Evolutionary conservation across 2,113 vertebrate genomes (phyloP).

Genomic region (Mellivora capensis): DNA sequence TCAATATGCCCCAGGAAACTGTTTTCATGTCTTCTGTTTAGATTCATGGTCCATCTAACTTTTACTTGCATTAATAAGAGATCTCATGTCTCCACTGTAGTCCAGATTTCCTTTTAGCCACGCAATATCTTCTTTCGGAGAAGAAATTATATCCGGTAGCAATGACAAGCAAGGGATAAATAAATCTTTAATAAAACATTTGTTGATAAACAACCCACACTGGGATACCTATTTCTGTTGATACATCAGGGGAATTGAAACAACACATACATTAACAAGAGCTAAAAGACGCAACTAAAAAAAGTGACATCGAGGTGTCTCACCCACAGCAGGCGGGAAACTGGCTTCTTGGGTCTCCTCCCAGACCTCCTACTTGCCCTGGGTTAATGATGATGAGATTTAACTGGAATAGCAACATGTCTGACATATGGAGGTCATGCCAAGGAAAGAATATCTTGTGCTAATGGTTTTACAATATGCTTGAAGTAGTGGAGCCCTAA

Average conservation of each 20-base stretch:
- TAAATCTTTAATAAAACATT: not conserved
- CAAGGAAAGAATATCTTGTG: not conserved
- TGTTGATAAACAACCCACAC: not conserved
- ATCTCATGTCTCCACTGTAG: not conserved
- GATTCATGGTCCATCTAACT: not conserved
- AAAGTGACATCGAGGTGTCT: not conserved
- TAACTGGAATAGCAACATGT: not conserved
- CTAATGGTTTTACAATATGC: not conserved
- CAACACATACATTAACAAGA: not conserved
- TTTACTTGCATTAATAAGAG: not conserved
- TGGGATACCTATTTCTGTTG: not conserved
- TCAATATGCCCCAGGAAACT: not conserved
- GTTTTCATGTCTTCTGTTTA: not conserved
- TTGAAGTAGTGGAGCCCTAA: conserved; percentile 13
- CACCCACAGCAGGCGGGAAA: not conserved
- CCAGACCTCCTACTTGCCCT: not conserved
- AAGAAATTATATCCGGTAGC: not conserved
- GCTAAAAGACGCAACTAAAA: not conserved
- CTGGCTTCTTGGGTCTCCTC: not conserved
- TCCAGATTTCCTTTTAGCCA: not conserved
- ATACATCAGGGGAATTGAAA: not conserved
- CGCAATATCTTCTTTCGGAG: not conserved
- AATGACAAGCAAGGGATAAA: not conserved
- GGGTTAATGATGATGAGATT: conserved; percentile 54
- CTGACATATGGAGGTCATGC: not conserved